phyloP scores from a whole-genome alignment of 1,140 invertebrate species.

The Brachionus sp. region DNA sequence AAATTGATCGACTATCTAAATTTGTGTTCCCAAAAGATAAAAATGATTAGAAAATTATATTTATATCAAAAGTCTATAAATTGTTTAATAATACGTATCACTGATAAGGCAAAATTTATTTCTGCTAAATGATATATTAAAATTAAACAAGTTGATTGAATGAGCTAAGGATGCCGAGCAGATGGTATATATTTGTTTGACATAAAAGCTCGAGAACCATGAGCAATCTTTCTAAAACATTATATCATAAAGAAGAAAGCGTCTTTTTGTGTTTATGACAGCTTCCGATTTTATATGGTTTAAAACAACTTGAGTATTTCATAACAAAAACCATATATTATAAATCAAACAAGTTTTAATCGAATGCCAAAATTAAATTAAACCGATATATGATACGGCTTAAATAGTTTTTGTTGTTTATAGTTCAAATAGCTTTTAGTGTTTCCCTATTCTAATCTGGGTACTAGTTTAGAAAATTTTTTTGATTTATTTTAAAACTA shows the following conservation, averaged over 20 bases:
- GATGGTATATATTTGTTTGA: conserved; percentile 3
- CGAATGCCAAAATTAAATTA: conserved; percentile 3
- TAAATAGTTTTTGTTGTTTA: background rate
- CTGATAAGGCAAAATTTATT: background rate
- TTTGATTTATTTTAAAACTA: background rate
- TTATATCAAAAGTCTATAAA: background rate
- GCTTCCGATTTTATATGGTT: conserved; percentile 1
- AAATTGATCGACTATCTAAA: background rate
- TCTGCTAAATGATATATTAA: background rate
- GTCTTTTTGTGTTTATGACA: background rate
- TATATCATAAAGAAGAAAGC: background rate
- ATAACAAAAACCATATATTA: background rate
- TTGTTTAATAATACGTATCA: background rate
- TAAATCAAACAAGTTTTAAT: conserved; percentile 11
- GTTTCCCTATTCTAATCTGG: background rate
- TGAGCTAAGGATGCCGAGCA: background rate
- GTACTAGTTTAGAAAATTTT: background rate
- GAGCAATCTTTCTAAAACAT: background rate
- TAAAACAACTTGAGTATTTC: background rate
- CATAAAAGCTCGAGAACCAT: background rate
- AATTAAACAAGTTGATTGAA: background rate
- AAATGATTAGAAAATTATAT: background rate
- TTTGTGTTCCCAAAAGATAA: background rate
- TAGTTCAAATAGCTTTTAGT: background rate
- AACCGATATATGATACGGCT: background rate